Base-by-base conservation (phyloP, 2,113 vertebrate species). In the Coturnix japonica region DNA sequence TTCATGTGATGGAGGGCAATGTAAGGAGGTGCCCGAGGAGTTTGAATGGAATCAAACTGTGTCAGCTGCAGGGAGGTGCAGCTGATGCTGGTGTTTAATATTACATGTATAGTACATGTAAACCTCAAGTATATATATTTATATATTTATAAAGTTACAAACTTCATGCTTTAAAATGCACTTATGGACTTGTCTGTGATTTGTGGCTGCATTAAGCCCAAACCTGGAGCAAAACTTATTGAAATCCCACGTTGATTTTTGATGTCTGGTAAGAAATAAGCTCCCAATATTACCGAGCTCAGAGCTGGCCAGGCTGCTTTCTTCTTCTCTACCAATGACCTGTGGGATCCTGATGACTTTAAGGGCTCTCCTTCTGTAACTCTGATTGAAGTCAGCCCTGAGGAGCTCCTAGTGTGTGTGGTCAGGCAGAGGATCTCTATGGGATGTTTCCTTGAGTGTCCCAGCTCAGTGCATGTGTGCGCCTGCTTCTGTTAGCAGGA, bases 181-280 rank as follows among this genome's bases (percentile, higher is more conserved):
- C 28, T 85, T 85, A 80, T 11, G 78, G 35, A 28, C 13, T 31
- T 56, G 37, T 23, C 21, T 31, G 37, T 72, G 70, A 23, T 41
- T 49, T 85, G 26, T 51, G 33, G 51, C 81, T 92, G 78, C 47
- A 63, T 70, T 73, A 87, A 85, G 31, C 22, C 67, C 49, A 85
- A 14, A 77, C 61, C 28, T 66, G 17, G 11, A 89, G 31, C 25
- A 60, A 73, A 91, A n/a, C 49, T 44, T 87, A 87, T 41, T 57
- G 44, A 75, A 93, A 81, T 53, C 46, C 7, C 2, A 1, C 61
- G 2, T 33, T 21, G 72, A 20, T 73, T 82, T 60, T 72, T 80
- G 59, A 19, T 76, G 11, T 33, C 49, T 44, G 25, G 1, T 65
- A 65, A 81, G 89, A 78, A 69, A n/a, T 1, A 26, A 33, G 12